Conservation (phyloP, 2,113 vertebrate species). For the Cepphus grylle region DNA sequence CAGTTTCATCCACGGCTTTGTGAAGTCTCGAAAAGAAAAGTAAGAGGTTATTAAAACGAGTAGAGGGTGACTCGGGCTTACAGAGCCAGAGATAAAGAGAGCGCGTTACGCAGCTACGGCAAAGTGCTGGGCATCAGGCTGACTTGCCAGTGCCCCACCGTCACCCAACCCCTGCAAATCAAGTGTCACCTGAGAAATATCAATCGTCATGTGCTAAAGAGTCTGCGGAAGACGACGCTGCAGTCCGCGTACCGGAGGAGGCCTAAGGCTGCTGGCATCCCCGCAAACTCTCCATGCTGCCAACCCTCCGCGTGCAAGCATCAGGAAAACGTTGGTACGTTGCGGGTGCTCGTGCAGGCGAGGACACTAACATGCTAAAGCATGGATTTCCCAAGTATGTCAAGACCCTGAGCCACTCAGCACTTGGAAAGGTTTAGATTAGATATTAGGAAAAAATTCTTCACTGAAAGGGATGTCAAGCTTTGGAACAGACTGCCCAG, state of each 20-base stretch:
- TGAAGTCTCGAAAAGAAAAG: background rate
- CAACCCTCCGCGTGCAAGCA: fast-evolving
- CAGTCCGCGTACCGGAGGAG: fast-evolving
- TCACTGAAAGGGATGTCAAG: background rate
- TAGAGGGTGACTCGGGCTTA: background rate
- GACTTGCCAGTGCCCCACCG: background rate
- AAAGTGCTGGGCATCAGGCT: background rate
- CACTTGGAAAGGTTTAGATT: background rate
- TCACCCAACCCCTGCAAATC: background rate
- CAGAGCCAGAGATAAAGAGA: background rate
- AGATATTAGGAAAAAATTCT: background rate
- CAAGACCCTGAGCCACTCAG: background rate
- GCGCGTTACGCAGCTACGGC: fast-evolving
- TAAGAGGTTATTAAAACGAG: background rate
- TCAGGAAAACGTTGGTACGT: too few species aligned
- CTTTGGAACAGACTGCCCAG: background rate
- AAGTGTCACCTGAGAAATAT: background rate
- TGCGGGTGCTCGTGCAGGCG: fast-evolving
- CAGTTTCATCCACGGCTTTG: background rate
- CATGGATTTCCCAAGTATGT: background rate
- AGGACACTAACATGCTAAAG: background rate
- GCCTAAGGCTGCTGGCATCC: background rate
- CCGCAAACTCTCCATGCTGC: background rate
- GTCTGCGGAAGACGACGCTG: background rate
- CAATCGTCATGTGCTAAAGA: background rate